Base-by-base conservation (phyloP, 2,797 vertebrate species). In the Phataginus tetradactyla region DNA sequence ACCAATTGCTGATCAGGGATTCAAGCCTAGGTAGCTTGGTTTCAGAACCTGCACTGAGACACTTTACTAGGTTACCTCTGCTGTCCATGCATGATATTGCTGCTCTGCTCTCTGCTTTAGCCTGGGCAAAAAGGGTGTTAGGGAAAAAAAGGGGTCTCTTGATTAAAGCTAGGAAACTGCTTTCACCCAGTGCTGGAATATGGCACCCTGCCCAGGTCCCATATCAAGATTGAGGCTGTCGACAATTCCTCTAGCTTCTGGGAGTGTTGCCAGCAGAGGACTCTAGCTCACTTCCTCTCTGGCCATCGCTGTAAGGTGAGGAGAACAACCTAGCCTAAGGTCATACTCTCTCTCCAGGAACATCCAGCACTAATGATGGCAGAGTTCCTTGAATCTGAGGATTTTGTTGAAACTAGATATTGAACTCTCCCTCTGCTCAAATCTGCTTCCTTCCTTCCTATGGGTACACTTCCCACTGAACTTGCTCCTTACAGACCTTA, bases 11-110 rank as follows among this genome's bases (percentile, higher is more conserved):
- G 6, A 4, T 27, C 11, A 53, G 66, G 29, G 21, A 59, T 39
- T 51, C 32, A 29, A 27, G 18, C 17, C 21, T 49, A 5, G 37
- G 42, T 9, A 3, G 6, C 42, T 55, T 57, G 34, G 14, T 63
- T 81, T 23, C 9, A 32, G 32, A 72, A 32, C 12, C 21, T 20
- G 12, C 1, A 0, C 10, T 3, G 14, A 90, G 68, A 14, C 12
- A 12, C 2, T 55, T 90, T 32, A 3, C 68, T 55, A 13, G 23
- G 32, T 66, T 49, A 4, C n/a, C 20, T 39, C 63, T 71, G 61
- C n/a, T 42, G 0, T 27, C 29, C 90, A 6, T 29, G 1, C 3
- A 0, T 51, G 8, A 51, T 29, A 25, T 11, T 4, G 12, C 10
- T 77, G 32, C 25, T 68, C 1, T 75, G 1, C 18, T 25, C 10